Conservation (phyloP, 2,113 vertebrate species). For the Tringa solitaria region DNA sequence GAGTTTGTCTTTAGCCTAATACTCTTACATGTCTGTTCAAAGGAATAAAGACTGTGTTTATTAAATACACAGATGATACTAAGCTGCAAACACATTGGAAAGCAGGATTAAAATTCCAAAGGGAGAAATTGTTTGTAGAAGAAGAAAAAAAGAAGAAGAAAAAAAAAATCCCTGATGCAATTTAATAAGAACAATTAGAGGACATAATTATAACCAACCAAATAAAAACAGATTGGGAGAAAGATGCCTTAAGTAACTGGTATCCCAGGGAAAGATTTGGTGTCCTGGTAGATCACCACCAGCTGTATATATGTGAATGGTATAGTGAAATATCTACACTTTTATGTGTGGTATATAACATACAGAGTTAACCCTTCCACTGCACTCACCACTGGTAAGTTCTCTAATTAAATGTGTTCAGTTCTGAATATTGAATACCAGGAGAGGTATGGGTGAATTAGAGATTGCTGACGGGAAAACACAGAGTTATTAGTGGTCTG, state of each 20-base stretch:
- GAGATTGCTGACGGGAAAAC: background rate
- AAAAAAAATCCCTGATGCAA: background rate
- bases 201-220: background rate
- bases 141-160: background rate
- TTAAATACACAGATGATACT: background rate
- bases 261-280: background rate
- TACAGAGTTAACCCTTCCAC: background rate
- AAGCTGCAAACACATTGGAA: background rate
- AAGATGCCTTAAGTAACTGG: background rate
- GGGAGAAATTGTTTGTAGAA: background rate
- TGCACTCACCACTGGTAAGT: background rate
- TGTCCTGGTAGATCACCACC: background rate
- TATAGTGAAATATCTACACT: background rate
- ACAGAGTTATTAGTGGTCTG: background rate
- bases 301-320: background rate
- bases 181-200: background rate
- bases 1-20: background rate
- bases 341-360: background rate
- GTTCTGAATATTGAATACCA: background rate
- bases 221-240: background rate
- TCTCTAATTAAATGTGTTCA: background rate
- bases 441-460: background rate
- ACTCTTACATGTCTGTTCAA: background rate
- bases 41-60: background rate
- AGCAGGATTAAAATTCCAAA: background rate